Evolutionary conservation across 2,113 vertebrate genomes (phyloP).

Genomic region (Ctenomys sociabilis): DNA sequence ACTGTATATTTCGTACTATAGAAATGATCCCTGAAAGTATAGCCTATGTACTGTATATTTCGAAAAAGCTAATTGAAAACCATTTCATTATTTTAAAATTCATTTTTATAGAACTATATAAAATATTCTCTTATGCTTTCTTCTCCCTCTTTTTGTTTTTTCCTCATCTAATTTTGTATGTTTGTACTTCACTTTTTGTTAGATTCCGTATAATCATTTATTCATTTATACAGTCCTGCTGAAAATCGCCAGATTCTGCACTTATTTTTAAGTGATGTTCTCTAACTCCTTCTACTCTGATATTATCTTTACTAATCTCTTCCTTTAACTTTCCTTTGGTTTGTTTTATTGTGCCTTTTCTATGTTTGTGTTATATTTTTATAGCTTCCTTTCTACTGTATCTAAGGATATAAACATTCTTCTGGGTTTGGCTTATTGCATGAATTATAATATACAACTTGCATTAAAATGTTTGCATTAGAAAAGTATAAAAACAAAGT

Average conservation of each 20-base stretch:
- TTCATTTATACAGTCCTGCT: background rate
- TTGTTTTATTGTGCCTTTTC: conserved; percentile 5
- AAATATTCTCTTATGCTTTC: background rate
- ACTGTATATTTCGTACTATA: background rate
- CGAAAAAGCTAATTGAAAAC: background rate
- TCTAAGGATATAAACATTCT: background rate
- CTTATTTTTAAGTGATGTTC: background rate
- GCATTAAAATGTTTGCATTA: no score
- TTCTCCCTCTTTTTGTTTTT: background rate
- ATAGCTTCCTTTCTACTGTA: background rate
- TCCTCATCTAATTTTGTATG: background rate
- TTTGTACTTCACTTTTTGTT: background rate
- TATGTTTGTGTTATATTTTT: background rate
- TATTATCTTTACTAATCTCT: background rate
- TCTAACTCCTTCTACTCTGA: background rate
- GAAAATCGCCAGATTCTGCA: background rate
- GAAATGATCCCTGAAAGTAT: no score
- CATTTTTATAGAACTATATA: background rate
- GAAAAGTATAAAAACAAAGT: no score
- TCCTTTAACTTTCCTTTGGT: background rate
- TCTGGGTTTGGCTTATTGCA: background rate
- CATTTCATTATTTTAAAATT: background rate
- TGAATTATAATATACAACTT: background rate
- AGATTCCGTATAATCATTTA: background rate
- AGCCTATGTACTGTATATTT: background rate